phyloP scores from a whole-genome alignment of 35 echinoderm and acorn worm species.

The Strongylocentrotus purpuratus region DNA sequence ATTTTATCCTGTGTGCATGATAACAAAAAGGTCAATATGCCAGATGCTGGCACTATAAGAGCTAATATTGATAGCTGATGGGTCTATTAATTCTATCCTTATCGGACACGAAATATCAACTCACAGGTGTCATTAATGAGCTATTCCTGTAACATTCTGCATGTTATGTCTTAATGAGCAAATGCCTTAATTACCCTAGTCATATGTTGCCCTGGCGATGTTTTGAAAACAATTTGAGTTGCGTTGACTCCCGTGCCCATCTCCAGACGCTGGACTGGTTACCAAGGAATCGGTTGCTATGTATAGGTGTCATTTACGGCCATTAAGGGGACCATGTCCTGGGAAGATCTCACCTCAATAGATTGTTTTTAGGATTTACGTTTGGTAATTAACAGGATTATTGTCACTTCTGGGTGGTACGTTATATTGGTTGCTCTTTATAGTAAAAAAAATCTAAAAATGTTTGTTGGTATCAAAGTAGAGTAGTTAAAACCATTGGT shows the following conservation, averaged over 20 bases:
- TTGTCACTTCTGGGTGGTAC: neutral
- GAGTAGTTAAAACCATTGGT: neutral
- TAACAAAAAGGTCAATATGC: no score
- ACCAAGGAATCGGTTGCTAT: neutral
- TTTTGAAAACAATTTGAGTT: constrained; percentile 13
- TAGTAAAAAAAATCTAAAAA: neutral
- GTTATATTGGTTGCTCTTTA: neutral
- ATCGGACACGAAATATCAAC: neutral
- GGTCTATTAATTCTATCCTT: no score
- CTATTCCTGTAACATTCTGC: neutral
- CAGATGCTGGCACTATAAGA: no score
- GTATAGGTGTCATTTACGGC: neutral
- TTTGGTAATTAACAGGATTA: neutral
- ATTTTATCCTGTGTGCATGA: no score
- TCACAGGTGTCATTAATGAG: neutral
- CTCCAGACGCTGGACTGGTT: neutral
- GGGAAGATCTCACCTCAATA: neutral
- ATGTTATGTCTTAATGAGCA: neutral
- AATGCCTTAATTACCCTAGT: neutral
- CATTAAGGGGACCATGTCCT: neutral
- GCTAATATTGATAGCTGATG: no score
- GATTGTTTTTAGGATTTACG: neutral
- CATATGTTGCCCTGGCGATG: neutral
- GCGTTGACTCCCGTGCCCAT: neutral
- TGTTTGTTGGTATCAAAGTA: neutral